Base-by-base conservation (phyloP, 2,888 invertebrate species). In the Hydriomena furcata region DNA sequence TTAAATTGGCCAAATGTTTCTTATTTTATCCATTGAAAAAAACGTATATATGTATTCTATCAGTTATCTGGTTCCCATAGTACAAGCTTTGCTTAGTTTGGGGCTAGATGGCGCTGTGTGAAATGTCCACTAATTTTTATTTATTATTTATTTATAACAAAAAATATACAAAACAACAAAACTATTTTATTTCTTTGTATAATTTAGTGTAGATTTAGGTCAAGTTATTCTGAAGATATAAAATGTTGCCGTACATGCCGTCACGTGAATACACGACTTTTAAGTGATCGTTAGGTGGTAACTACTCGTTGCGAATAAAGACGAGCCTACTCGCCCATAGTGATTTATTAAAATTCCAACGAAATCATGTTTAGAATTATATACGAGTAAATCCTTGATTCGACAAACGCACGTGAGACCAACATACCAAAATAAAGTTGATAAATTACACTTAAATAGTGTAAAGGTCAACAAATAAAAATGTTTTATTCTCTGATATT, bases 261-360 rank as follows among this genome's bases (percentile, higher is more conserved):
- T 12, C 24, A 5, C 2, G 23, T 31, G 23, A 12, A 40, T 5
- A 24, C 10, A 1, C 8, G 30, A 6, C 31, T 11, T 31, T 11
- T 23, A 10, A 17, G 20, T 7, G 11, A 34, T 45, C 30, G 24
- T 24, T 35, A 45, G 31, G 45, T 21, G 41, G 51, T 24, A 41
- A 31, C 17, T 24, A 36, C 21, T 31, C 25, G 37, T 32, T 11
- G 35, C 32, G 40, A 50, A 50, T 44, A 38, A 40, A 47, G 38
- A 44, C 32, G 30, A 51, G 40, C 41, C 45, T 45, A 36, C 35
- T 31, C 43, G 45, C 40, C 32, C 49, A 35, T 43, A 28, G 51
- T 55, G 58, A 58, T 58, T 56, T 58, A 58, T 58, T 55, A 37
- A 58, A 60, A 60, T 55, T 55, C 53, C 60, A 32, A 40, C 30